These are phyloP conservation scores for Aspidiotus rigidus DNA, from an alignment of 2,888 invertebrate genomes.

Conservation along the genomic window DNA sequence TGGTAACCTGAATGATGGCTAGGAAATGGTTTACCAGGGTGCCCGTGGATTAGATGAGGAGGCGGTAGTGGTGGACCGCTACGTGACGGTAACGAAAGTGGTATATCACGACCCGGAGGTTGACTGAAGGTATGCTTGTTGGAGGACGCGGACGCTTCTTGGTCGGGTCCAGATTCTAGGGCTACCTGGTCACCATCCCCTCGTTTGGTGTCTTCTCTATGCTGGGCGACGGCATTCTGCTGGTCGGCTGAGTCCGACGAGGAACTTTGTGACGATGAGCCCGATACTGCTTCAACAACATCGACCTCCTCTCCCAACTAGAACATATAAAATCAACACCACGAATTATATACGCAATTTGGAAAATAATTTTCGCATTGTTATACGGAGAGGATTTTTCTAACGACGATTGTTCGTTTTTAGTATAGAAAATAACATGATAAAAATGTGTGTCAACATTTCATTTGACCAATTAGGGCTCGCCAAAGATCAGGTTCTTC, in stretches of 20 bases:
- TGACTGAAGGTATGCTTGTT: conserved; percentile 35
- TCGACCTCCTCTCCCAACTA: conserved; percentile 38
- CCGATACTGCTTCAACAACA: conserved; percentile 38
- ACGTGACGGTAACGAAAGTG: conserved; percentile 34
- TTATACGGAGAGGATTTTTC: too few relatives aligned
- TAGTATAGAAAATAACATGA: not conserved
- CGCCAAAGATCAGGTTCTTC: conserved; percentile 31
- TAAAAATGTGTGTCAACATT: conserved; percentile 33
- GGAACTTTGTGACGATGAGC: conserved; percentile 33
- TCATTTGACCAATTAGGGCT: conserved; percentile 31
- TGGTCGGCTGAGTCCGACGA: conserved; percentile 16
- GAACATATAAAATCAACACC: conserved; percentile 11
- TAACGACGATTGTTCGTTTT: conserved; percentile 5
- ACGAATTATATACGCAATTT: not conserved
- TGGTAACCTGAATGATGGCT: conserved; percentile 36
- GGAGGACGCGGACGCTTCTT: conserved; percentile 36
- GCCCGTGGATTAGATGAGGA: conserved; percentile 24
- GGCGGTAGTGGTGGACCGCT: conserved; percentile 35
- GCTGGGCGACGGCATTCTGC: conserved; percentile 34
- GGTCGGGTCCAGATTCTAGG: conserved; percentile 37
- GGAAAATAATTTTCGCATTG: not conserved
- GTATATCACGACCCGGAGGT: conserved; percentile 29
- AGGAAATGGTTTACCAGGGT: conserved; percentile 37
- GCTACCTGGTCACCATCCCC: conserved; percentile 39
- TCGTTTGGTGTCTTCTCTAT: conserved; percentile 43